Percentiles rank a stretch among this genome's conserved stretches.
phyloP scores from a whole-genome alignment of 2,797 vertebrate genomes.

The Xenops minutus region DNA sequence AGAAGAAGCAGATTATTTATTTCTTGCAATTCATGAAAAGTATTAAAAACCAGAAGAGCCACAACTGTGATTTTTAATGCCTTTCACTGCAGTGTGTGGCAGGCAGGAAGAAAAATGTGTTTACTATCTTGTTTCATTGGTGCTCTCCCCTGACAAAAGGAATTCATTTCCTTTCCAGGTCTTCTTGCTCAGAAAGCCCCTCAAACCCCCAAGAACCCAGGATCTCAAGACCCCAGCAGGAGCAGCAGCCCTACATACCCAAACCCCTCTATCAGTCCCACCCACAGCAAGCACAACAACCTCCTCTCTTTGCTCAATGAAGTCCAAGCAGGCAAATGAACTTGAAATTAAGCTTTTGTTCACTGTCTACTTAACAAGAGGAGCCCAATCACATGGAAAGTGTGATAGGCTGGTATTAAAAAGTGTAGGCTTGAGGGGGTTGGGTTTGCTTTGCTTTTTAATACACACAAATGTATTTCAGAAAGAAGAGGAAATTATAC shows the following conservation, averaged over 20 bases:
- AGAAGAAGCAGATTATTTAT: not conserved
- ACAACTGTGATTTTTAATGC: not conserved
- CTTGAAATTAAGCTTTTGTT: not conserved
- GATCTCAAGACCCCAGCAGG: not conserved
- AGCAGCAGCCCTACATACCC: not conserved
- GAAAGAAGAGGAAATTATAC: not conserved
- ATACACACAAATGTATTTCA: not conserved
- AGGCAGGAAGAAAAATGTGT: constrained; percentile 9
- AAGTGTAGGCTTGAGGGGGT: not conserved
- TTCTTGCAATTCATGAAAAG: not conserved
- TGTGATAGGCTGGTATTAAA: not conserved
- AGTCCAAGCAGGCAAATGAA: not conserved
- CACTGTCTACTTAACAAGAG: not conserved
- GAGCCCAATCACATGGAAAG: not conserved
- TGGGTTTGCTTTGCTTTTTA: not conserved
- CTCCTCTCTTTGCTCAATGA: not conserved
- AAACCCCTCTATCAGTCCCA: not conserved
- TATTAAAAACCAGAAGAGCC: not conserved
- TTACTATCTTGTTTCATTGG: not conserved
- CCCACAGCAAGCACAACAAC: not conserved
- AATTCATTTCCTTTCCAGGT: not conserved
- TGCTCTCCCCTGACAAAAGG: not conserved
- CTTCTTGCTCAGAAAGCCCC: not conserved
- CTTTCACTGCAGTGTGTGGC: not conserved
- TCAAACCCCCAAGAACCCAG: not conserved